Evolutionary conservation across 2,113 vertebrate species (phyloP).

Genomic region (Podarcis cretensis): DNA sequence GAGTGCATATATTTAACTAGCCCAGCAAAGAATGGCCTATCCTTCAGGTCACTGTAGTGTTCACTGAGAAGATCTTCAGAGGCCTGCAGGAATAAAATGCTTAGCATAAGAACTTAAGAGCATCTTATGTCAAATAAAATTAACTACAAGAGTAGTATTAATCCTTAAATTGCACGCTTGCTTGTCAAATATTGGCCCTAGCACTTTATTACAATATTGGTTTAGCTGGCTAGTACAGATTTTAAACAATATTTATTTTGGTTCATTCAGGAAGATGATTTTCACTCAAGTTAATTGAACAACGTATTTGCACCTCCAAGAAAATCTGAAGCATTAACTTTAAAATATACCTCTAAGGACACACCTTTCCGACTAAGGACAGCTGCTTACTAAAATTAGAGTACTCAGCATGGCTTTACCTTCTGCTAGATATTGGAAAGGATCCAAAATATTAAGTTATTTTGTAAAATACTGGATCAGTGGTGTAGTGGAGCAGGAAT

Average conservation of each 20-base stretch:
- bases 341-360: conserved; percentile 25
- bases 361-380: conserved; percentile 45
- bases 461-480: not conserved
- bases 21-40: conserved; percentile 81
- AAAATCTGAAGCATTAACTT: not conserved
- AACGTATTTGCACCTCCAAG: not conserved
- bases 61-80: conserved; percentile 78
- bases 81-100: conserved; percentile 71
- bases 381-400: conserved; percentile 62
- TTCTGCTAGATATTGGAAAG: conserved; percentile 48
- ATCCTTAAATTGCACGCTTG: conserved; percentile 30
- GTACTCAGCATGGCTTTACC: conserved; percentile 37
- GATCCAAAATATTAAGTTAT: conserved; percentile 17
- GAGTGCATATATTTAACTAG: conserved; percentile 88
- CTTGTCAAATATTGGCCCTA: conserved; percentile 28
- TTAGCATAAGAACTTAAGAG: not conserved
- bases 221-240: accelerated
- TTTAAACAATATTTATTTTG: not conserved
- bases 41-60: conserved; percentile 85
- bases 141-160: conserved; percentile 29
- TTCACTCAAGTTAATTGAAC: not conserved
- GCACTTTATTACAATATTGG: not conserved
- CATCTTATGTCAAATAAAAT: conserved; percentile 30
- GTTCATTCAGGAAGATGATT: not conserved
- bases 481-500: not conserved